Evolutionary conservation across 2,888 invertebrate species (phyloP).

Genomic region (Gnatocerus cornutus): DNA sequence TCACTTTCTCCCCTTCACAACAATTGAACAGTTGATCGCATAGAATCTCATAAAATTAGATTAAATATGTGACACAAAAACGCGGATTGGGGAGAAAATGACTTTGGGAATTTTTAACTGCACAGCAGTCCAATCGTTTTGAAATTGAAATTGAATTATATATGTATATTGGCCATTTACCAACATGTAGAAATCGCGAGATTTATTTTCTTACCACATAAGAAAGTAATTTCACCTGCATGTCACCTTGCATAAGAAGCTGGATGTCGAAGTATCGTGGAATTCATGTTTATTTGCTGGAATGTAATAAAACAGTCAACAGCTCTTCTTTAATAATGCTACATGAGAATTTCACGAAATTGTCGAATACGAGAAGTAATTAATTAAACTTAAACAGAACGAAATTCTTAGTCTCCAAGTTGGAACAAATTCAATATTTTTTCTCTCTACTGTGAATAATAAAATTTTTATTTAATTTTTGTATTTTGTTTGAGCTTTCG

Average conservation of each 20-base stretch:
- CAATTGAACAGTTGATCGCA: neutral
- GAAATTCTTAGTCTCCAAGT: constrained; percentile 9
- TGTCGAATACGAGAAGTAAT: constrained; percentile 13
- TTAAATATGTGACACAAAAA: constrained; percentile 3
- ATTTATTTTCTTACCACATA: constrained; percentile 29
- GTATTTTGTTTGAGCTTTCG: constrained; percentile 1
- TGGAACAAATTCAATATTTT: constrained; percentile 14
- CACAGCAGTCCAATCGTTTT: neutral
- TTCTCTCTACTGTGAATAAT: neutral
- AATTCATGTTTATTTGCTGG: constrained; percentile 36
- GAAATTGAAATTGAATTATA: constrained; percentile 35
- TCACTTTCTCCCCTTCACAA: neutral
- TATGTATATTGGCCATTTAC: constrained; percentile 26
- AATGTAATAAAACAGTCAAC: constrained; percentile 40
- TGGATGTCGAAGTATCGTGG: constrained; percentile 27
- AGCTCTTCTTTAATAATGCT: constrained; percentile 31
- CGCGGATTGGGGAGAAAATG: constrained; percentile 12
- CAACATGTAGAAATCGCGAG: constrained; percentile 30
- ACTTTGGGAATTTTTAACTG: neutral
- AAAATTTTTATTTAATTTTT: constrained; percentile 27
- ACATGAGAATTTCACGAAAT: constrained; percentile 16
- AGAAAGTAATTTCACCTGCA: constrained; percentile 38
- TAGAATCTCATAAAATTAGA: neutral
- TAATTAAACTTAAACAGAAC: constrained; percentile 24
- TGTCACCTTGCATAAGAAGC: constrained; percentile 32